These are phyloP conservation scores for Lophius piscatorius DNA, from an alignment of 2,113 vertebrate species.

Conservation along the genomic window DNA sequence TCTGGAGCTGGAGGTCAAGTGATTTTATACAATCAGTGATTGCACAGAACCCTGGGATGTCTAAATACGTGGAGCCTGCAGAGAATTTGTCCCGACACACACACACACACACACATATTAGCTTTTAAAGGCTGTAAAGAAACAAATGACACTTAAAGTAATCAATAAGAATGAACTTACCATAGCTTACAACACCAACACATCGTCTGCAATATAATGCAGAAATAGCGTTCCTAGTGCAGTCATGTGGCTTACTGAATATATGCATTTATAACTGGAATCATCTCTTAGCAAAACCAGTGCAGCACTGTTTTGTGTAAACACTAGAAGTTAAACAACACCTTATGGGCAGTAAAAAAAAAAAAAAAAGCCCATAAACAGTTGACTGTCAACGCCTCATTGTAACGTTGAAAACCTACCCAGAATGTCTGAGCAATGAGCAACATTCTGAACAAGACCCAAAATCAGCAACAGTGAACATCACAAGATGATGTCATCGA, in stretches of 20 bases:
- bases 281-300: slow-evolving; percentile 42
- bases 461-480: slow-evolving; percentile 65
- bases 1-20: slow-evolving; percentile 25
- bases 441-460: slow-evolving; percentile 65
- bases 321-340: slow-evolving; percentile 60
- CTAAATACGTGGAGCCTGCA: slow-evolving; percentile 5
- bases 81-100: slow-evolving; percentile 33
- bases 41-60: slow-evolving; percentile 1
- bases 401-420: slow-evolving; percentile 70
- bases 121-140: slow-evolving; percentile 54
- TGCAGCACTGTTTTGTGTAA: slow-evolving; percentile 32
- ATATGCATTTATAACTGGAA: slow-evolving; percentile 43
- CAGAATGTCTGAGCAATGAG: slow-evolving; percentile 58
- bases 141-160: slow-evolving; percentile 33
- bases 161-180: slow-evolving; percentile 34
- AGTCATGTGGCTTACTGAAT: slow-evolving; percentile 20
- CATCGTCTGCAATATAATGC: slow-evolving; percentile 14
- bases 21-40: slow-evolving; percentile 40
- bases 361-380: slow-evolving; percentile 63
- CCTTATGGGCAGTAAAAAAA: slow-evolving; percentile 44
- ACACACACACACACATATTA: slow-evolving; percentile 27
- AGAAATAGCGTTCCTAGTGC: slow-evolving; percentile 5
- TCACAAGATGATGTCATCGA: slow-evolving; percentile 71
- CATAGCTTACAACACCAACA: slow-evolving; percentile 25
- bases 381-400: slow-evolving; percentile 52